Conservation (phyloP, 2,797 vertebrate species). For the Threskiornis aethiopicus region DNA sequence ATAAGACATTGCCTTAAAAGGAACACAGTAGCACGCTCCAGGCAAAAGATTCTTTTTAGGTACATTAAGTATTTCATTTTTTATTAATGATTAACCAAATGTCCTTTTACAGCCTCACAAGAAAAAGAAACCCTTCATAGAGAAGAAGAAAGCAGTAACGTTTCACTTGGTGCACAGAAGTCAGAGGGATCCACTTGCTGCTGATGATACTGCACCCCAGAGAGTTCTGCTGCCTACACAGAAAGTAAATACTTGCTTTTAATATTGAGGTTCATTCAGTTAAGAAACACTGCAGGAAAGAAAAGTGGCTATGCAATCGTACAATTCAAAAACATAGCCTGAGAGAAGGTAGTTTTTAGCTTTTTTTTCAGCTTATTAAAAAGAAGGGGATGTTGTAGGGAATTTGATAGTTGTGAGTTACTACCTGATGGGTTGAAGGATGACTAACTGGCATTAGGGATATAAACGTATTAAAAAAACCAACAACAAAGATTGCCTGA, state of each 20-base stretch:
- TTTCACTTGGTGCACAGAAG: slow-evolving; percentile 97
- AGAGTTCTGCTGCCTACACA: slow-evolving; percentile 87
- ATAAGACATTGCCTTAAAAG: neutral
- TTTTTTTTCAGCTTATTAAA: neutral
- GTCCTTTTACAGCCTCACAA: slow-evolving; percentile 85
- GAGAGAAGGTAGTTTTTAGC: neutral
- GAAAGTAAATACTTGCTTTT: slow-evolving; percentile 66
- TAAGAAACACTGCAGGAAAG: neutral
- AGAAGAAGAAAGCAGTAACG: slow-evolving; percentile 93
- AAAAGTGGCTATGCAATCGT: neutral
- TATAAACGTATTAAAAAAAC: neutral
- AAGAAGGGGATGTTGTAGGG: neutral
- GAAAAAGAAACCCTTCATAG: slow-evolving; percentile 95
- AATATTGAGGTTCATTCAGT: neutral
- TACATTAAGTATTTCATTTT: neutral
- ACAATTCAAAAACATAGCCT: neutral
- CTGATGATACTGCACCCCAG: slow-evolving; percentile 94
- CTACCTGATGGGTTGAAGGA: neutral
- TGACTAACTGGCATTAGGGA: neutral
- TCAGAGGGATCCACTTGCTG: slow-evolving; percentile 92
- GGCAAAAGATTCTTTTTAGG: neutral
- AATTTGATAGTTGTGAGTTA: neutral
- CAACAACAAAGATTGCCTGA: neutral
- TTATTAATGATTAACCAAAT: neutral
- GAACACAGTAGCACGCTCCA: accelerated